A percentile compares a stretch with the other conserved stretches of the same genome.
Evolutionary conservation across 2,888 invertebrate species (phyloP).

Genomic region (Diarsia brunnea): DNA sequence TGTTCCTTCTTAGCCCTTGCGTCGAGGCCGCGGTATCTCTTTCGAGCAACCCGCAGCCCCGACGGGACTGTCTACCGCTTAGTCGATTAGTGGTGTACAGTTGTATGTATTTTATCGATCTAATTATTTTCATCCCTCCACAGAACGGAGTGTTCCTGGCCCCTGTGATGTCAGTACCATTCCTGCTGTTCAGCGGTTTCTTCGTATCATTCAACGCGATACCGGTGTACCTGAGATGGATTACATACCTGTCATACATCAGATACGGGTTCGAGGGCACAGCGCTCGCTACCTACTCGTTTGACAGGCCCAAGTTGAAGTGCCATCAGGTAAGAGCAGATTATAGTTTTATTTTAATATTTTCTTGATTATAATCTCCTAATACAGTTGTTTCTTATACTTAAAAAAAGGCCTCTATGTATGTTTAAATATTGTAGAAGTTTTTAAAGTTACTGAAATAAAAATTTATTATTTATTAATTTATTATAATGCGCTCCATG

Average conservation of each 20-base stretch:
- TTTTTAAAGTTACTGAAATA: no score
- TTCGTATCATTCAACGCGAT: conserved; percentile 99
- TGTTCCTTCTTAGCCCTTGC: no score
- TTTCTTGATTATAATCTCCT: no score
- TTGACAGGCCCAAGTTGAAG: conserved; percentile 94
- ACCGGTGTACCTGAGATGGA: conserved; percentile 98
- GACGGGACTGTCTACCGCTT: background rate
- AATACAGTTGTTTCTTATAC: no score
- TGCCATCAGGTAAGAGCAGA: conserved; percentile 92
- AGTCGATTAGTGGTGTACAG: background rate
- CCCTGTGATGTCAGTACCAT: conserved; percentile 98
- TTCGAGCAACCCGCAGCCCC: no score
- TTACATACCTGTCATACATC: conserved; percentile 98
- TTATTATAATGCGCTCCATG: background rate
- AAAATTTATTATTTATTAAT: no score
- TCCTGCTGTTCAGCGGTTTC: conserved; percentile 98
- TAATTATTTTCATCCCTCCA: conserved; percentile 8
- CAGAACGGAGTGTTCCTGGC: conserved; percentile 99
- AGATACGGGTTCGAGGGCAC: conserved; percentile 99
- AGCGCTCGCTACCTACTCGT: conserved; percentile 97
- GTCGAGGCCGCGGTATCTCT: no score
- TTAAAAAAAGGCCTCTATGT: no score
- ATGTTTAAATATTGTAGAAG: no score
- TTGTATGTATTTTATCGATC: background rate
- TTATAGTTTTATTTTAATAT: background rate